Conservation (phyloP, 2,888 invertebrate genomes). For the Helobdella robusta region DNA sequence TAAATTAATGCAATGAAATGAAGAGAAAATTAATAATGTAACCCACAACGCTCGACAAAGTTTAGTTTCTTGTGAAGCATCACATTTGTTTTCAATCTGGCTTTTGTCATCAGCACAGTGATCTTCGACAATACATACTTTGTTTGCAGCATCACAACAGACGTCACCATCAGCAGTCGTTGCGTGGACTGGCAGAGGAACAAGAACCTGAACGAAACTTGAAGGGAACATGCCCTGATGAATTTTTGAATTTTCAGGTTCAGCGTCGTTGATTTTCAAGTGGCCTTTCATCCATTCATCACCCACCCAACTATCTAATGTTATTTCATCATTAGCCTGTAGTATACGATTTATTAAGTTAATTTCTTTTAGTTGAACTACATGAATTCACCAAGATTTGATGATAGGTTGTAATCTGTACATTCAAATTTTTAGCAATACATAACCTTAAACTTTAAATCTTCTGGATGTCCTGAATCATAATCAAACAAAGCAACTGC, state of each 20-base stretch:
- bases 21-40: no score
- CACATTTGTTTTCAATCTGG: no score
- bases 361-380: no score
- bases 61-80: no score
- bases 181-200: background rate
- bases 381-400: background rate
- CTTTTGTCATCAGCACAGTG: no score
- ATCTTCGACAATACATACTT: background rate
- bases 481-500: constrained; percentile 3
- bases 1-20: no score
- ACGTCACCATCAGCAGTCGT: background rate
- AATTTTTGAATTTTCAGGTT: no score
- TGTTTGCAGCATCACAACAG: background rate
- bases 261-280: background rate
- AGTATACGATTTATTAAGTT: background rate
- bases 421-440: background rate
- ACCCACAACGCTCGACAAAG: no score
- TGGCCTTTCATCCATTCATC: constrained; percentile 12
- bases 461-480: constrained; percentile 12
- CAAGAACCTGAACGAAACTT: constrained; percentile 13
- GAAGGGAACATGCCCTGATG: constrained; percentile 13
- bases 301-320: background rate
- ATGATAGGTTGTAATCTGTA: background rate
- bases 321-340: constrained; percentile 14
- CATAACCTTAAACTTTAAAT: constrained; percentile 12